Evolutionary conservation across 2,888 invertebrate species (phyloP), one percentile per base, ranked within the genome.

Genomic region (Petrolisthes manimaculis): DNA sequence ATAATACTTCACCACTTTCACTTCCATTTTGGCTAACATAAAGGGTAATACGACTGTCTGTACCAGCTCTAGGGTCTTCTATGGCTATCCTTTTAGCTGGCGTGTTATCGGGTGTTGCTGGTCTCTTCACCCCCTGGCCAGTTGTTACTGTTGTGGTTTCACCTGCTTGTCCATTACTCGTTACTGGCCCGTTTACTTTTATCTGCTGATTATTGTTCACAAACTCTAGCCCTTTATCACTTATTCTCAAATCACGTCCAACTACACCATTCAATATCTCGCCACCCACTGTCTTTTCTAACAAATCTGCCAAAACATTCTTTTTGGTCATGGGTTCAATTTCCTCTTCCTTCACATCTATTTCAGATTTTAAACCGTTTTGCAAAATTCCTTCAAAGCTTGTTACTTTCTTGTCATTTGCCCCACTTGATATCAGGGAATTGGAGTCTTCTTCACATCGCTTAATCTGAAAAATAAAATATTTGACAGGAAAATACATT

Each of bases 251-350:
- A 91, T 95, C 95, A 53, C 92, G 91, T 92, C 94, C 91, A 82
- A 91, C 90, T 4, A 90, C 89, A 56, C 90, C 90, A 56, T 90
- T 90, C 37, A 90, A 75, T 74, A 90, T 89, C 55, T 90, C 90
- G 21, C 90, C 91, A 18, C 90, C 91, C 6, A 91, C 90, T 1
- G 91, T 90, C 92, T 96, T 95, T 92, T 97, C 97, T 4, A 97
- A 93, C 83, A 97, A 93, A 93, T 97, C 97, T 0, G 97, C 97
- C 79, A 97, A 94, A 96, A 97, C 96, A 83, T 93, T 93, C 86
- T 92, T 92, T 79, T 89, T 90, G n/a, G 88, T 86, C 71, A 84
- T 84, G 54, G 84, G 78, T 21, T 89, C 84, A 51, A 67, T 79
- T 54, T 84, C 74, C 9, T 88, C 88, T 18, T 88, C 88, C 51